These are phyloP conservation scores for Pilophorus perplexus DNA, from an alignment of 2,888 invertebrate species.

Conservation along the genomic window DNA sequence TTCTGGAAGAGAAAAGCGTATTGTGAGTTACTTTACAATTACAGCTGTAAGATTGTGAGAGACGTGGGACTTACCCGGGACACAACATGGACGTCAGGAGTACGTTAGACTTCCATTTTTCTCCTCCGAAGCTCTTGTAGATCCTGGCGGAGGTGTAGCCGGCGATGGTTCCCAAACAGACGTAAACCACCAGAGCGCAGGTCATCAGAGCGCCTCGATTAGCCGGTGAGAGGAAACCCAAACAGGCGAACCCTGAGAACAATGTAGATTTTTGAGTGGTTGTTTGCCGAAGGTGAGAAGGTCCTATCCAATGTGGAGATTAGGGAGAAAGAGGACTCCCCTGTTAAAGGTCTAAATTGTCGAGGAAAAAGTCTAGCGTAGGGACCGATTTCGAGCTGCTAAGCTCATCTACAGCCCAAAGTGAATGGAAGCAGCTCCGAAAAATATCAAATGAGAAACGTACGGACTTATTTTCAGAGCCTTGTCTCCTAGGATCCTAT, in stretches of 20 bases:
- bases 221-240: conserved; percentile 97
- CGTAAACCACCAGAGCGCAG: conserved; percentile 93
- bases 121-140: conserved; percentile 98
- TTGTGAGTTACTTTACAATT: neutral
- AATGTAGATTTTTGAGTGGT: neutral
- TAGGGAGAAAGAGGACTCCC: too few species aligned
- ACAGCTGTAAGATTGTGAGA: too few species aligned
- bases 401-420: too few species aligned
- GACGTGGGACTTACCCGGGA: conserved; percentile 79
- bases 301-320: neutral
- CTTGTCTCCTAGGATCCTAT: too few species aligned
- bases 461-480: too few species aligned
- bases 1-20: conserved; percentile 56
- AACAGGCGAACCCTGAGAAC: conserved; percentile 85
- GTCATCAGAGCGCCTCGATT: conserved; percentile 99
- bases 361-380: too few species aligned
- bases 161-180: conserved; percentile 93
- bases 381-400: too few species aligned
- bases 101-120: conserved; percentile 98
- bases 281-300: neutral
- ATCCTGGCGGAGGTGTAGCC: conserved; percentile 95
- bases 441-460: too few species aligned
- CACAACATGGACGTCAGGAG: conserved; percentile 93
- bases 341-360: neutral
- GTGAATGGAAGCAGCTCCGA: too few species aligned